These are phyloP conservation scores for Anthophora plumipes DNA, from an alignment of 2,888 invertebrate species.

Conservation along the genomic window DNA sequence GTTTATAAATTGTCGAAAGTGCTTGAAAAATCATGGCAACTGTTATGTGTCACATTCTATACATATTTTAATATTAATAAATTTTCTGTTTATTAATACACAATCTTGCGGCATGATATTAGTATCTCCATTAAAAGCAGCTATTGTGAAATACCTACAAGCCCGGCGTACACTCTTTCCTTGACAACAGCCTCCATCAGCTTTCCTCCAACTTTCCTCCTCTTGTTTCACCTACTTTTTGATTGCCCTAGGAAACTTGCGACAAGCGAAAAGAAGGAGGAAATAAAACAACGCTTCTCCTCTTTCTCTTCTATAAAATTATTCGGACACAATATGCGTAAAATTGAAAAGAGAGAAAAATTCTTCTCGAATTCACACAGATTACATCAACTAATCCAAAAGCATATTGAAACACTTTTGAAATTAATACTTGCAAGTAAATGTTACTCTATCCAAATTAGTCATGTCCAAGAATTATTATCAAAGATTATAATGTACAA, in stretches of 20 bases:
- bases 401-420: fast-evolving
- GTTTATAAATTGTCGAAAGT: too few relatives aligned
- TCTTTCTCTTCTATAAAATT: constrained; percentile 7
- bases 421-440: too few relatives aligned
- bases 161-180: not conserved
- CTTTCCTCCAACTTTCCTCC: constrained; percentile 39
- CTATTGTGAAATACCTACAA: constrained; percentile 11
- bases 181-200: constrained; percentile 30
- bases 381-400: not conserved
- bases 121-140: constrained; percentile 49
- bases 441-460: too few relatives aligned
- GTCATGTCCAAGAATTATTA: too few relatives aligned
- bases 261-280: constrained; percentile 11
- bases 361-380: not conserved
- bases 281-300: constrained; percentile 6
- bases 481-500: too few relatives aligned
- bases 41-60: too few relatives aligned
- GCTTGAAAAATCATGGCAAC: too few relatives aligned
- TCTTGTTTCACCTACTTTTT: constrained; percentile 42
- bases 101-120: constrained; percentile 6
- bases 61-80: constrained; percentile 44
- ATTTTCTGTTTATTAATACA: constrained; percentile 39
- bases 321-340: not conserved
- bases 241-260: constrained; percentile 7
- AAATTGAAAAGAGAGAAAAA: not conserved